These are phyloP conservation scores for Daboia siamensis DNA, from an alignment of 2,113 vertebrate species.

Conservation along the genomic window DNA sequence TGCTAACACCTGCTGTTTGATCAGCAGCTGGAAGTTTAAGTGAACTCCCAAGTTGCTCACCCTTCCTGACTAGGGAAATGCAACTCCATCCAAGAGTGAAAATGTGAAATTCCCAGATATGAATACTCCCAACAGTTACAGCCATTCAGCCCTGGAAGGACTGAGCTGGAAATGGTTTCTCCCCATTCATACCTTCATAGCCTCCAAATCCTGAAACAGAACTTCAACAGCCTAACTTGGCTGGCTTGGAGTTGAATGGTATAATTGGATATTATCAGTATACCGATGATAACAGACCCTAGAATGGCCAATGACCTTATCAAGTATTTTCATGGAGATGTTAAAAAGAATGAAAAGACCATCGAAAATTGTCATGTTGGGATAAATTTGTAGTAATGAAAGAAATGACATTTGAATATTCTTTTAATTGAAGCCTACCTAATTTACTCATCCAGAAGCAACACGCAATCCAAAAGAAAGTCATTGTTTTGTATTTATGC, in stretches of 20 bases:
- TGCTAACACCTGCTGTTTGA: not conserved
- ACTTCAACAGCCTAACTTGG: not conserved
- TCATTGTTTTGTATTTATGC: not conserved
- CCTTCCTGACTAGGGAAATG: not conserved
- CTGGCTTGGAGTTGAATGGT: not conserved
- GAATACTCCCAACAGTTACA: no score
- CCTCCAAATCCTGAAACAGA: not conserved
- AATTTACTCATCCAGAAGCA: not conserved
- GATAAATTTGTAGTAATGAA: no score
- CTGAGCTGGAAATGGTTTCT: not conserved
- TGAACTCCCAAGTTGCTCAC: not conserved
- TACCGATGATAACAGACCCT: not conserved
- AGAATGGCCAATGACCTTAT: no score
- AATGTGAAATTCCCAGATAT: not conserved
- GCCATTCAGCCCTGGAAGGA: not conserved
- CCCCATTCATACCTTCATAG: not conserved
- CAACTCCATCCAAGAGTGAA: not conserved
- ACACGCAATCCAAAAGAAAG: not conserved
- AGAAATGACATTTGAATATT: not conserved
- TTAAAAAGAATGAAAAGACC: not conserved
- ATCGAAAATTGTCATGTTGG: not conserved
- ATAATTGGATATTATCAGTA: not conserved
- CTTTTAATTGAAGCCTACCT: not conserved
- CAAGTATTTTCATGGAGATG: not conserved
- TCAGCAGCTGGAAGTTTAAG: not conserved